Percentiles rank a stretch among this genome's conserved stretches.
phyloP scores from a whole-genome alignment of 1,140 invertebrate genomes.

The Magallana angulata region DNA sequence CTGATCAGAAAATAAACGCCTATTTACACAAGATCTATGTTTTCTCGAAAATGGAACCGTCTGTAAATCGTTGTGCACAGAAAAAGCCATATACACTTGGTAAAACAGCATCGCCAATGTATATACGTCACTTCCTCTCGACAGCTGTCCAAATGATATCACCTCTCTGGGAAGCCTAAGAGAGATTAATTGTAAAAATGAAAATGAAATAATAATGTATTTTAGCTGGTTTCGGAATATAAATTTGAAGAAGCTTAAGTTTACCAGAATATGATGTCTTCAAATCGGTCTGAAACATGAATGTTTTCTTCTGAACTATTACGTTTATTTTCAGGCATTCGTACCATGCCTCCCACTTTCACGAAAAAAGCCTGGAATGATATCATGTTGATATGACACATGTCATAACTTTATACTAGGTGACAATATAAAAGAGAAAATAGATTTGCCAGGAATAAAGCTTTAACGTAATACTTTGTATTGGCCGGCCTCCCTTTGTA shows the following conservation, averaged over 20 bases:
- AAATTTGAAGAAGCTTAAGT: background rate
- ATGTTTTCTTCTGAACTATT: background rate
- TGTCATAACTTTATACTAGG: too few species aligned
- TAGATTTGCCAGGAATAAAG: too few species aligned
- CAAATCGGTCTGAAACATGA: background rate
- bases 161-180: constrained; percentile 32
- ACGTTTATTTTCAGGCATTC: background rate
- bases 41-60: background rate
- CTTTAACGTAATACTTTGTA: background rate
- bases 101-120: constrained; percentile 34
- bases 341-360: background rate
- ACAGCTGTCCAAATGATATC: constrained; percentile 16
- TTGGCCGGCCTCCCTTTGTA: background rate
- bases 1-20: too few species aligned
- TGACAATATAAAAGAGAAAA: too few species aligned
- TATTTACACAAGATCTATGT: background rate
- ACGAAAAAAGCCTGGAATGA: background rate
- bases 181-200: too few species aligned
- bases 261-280: constrained; percentile 5
- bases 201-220: too few species aligned
- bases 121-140: constrained; percentile 36
- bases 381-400: background rate
- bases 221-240: too few species aligned
- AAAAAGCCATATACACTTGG: constrained; percentile 6
- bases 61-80: background rate